Conservation (phyloP, 2,113 vertebrate species). For the Onychostruthus taczanowskii region DNA sequence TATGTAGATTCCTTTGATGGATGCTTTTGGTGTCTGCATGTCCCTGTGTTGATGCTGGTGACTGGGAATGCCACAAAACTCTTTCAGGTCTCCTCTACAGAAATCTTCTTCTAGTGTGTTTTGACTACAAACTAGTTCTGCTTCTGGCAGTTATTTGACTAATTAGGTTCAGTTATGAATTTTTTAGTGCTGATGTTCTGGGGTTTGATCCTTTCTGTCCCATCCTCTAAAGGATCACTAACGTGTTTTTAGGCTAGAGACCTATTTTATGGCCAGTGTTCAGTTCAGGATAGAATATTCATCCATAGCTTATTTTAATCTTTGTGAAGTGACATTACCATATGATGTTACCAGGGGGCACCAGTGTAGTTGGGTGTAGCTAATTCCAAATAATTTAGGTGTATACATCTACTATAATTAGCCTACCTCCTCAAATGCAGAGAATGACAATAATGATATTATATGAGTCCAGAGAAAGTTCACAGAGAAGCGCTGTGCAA, state of each 20-base stretch:
- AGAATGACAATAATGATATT: background rate
- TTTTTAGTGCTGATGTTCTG: background rate
- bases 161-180: background rate
- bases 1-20: background rate
- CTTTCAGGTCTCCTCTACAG: background rate
- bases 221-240: background rate
- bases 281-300: background rate
- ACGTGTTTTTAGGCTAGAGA: background rate
- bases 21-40: background rate
- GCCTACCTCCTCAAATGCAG: background rate
- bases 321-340: background rate
- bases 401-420: background rate
- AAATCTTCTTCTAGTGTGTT: background rate
- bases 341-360: background rate
- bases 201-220: background rate
- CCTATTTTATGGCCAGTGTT: background rate
- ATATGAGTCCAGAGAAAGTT: background rate
- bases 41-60: background rate
- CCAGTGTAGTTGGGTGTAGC: fast-evolving
- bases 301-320: background rate
- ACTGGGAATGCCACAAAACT: background rate
- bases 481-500: background rate
- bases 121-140: background rate
- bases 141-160: background rate
- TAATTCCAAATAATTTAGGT: background rate